Evolutionary conservation across 2,797 vertebrate species (phyloP).

Genomic region (Tinamus major): DNA sequence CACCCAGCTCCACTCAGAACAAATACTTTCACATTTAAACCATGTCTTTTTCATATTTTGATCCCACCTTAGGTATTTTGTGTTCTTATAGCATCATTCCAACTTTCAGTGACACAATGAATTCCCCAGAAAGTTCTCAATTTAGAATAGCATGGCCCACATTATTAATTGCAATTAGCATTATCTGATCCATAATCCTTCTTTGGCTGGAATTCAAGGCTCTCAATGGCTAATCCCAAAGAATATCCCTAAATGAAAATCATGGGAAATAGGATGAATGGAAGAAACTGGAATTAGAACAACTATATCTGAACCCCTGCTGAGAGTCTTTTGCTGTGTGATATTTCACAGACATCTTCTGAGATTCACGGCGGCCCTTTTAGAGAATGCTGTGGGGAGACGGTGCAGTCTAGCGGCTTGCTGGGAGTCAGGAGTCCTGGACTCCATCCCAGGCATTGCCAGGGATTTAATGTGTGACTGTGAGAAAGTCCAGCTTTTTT

Average conservation of each 20-base stretch:
- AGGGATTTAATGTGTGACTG: not conserved
- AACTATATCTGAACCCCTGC: not conserved
- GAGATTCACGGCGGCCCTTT: not conserved
- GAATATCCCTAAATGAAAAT: not conserved
- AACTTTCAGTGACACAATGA: not conserved
- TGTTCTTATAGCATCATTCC: not conserved
- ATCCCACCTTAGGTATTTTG: not conserved
- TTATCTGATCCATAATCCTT: slow-evolving; percentile 58
- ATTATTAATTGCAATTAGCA: slow-evolving; percentile 43
- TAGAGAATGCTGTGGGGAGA: not conserved
- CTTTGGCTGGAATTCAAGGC: slow-evolving; percentile 38
- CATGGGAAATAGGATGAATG: not conserved
- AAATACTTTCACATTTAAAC: not conserved
- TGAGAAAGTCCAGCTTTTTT: not conserved
- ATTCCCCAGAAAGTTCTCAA: not conserved
- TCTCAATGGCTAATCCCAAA: slow-evolving; percentile 38
- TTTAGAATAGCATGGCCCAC: not conserved
- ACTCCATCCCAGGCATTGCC: not conserved
- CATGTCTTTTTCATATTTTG: not conserved
- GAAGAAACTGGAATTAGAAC: not conserved
- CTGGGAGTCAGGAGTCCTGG: not conserved
- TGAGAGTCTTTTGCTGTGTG: not conserved
- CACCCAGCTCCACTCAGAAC: not conserved
- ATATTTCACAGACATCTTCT: not conserved
- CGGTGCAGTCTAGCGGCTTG: not conserved